These are phyloP conservation scores for Paragorgia papillata DNA, from an alignment of 92 coral and sea anemone species.

Conservation along the genomic window DNA sequence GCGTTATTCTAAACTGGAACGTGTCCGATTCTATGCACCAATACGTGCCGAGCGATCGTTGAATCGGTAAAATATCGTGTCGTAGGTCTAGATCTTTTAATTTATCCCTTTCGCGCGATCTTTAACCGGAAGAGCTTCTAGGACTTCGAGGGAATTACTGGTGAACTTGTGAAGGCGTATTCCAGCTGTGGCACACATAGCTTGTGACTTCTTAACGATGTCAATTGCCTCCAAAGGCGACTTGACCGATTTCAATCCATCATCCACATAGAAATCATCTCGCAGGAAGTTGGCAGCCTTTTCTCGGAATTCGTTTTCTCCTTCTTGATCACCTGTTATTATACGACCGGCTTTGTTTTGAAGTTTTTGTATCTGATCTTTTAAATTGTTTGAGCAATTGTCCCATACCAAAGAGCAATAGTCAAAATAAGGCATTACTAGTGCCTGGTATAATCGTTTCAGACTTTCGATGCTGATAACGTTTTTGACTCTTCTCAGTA, in stretches of 20 bases:
- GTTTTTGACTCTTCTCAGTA: no score
- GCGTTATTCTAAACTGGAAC: slow-evolving; percentile 40
- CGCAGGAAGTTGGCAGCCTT: no score
- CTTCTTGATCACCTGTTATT: no score
- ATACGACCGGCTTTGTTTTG: no score
- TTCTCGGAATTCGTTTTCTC: no score
- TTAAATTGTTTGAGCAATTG: no score
- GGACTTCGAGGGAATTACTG: slow-evolving; percentile 35
- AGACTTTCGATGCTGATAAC: no score
- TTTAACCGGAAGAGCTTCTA: slow-evolving; percentile 35
- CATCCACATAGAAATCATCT: slow-evolving; percentile 53
- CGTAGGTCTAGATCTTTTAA: slow-evolving; percentile 45
- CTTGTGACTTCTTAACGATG: slow-evolving; percentile 27
- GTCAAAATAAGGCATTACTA: no score
- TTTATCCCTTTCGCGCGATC: slow-evolving; percentile 51
- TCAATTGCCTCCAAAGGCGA: slow-evolving; percentile 33
- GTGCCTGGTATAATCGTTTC: no score
- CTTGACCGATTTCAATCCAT: slow-evolving; percentile 34
- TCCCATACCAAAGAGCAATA: no score
- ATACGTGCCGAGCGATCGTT: slow-evolving; percentile 49
- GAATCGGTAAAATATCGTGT: slow-evolving; percentile 46
- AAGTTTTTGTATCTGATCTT: no score
- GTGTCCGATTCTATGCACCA: slow-evolving; percentile 62
- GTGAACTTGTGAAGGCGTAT: slow-evolving; percentile 53
- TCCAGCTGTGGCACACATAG: slow-evolving; percentile 27